Conservation (phyloP, 1,140 invertebrate genomes). For the Stenopsyche tienmushanensis region DNA sequence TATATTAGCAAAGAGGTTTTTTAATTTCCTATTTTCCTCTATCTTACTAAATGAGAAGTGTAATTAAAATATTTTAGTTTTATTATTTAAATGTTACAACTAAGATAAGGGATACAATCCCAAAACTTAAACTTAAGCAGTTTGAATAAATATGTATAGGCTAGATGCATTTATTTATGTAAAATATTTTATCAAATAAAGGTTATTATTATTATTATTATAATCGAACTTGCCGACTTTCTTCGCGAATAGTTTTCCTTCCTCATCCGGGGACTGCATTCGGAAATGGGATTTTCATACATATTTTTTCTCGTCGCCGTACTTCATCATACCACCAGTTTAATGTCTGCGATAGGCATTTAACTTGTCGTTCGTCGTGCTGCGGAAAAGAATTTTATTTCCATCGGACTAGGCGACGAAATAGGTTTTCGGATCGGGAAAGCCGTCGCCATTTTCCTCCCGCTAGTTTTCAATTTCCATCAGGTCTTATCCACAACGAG, state of each 20-base stretch:
- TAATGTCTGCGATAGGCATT: slow-evolving; percentile 14
- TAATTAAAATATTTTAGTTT: too few species aligned
- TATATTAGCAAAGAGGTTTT: too few species aligned
- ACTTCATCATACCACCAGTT: slow-evolving; percentile 1
- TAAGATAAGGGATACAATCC: too few species aligned
- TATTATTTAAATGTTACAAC: too few species aligned
- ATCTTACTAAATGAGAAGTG: too few species aligned
- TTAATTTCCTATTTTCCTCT: too few species aligned
- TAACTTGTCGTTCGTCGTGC: slow-evolving; percentile 12
- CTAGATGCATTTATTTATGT: too few species aligned
- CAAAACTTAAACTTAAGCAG: too few species aligned
- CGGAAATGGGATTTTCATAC: slow-evolving; percentile 10
- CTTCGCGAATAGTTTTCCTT: slow-evolving; percentile 4
- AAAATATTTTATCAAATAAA: too few species aligned
- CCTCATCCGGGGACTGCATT: not conserved
- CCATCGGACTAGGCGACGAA: slow-evolving; percentile 10
- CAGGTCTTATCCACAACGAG: slow-evolving; percentile 24
- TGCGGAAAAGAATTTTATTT: slow-evolving; percentile 14
- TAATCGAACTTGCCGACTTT: slow-evolving; percentile 2
- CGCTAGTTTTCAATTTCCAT: slow-evolving; percentile 27
- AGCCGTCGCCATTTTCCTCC: not conserved
- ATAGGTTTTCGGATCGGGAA: slow-evolving; percentile 19
- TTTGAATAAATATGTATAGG: too few species aligned
- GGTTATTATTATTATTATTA: too few species aligned
- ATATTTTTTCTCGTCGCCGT: not conserved